Conservation (phyloP, 2,113 vertebrate species). For the Rhombomys opimus region DNA sequence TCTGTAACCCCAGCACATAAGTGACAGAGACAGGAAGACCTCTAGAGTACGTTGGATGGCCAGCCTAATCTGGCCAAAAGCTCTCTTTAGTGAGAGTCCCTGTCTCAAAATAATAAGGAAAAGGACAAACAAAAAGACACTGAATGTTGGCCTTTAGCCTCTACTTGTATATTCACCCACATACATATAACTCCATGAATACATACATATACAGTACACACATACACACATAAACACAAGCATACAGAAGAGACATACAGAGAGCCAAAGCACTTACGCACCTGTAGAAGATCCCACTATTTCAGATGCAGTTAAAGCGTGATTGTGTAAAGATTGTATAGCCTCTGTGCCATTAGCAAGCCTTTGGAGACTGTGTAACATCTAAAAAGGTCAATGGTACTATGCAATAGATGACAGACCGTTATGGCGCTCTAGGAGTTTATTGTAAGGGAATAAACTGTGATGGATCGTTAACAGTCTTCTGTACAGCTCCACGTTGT, state of each 20-base stretch:
- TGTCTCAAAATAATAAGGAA: background rate
- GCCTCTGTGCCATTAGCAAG: background rate
- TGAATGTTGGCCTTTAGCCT: too few relatives aligned
- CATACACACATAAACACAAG: background rate
- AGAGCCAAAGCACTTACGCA: conserved; percentile 7
- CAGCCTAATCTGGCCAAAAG: background rate
- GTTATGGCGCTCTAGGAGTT: conserved; percentile 67
- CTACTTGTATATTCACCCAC: background rate
- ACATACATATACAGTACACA: background rate
- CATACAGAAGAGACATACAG: background rate
- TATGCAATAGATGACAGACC: conserved; percentile 56
- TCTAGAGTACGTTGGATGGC: too few relatives aligned
- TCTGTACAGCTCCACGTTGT: conserved; percentile 19
- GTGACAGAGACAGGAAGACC: background rate
- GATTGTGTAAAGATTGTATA: conserved; percentile 66
- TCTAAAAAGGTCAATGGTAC: conserved; percentile 43
- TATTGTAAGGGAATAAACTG: conserved; percentile 69
- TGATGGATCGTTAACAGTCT: conserved; percentile 50
- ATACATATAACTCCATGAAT: background rate
- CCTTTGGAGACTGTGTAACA: conserved; percentile 51
- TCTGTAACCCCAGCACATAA: background rate
- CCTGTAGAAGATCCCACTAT: conserved; percentile 31
- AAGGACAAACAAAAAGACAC: background rate
- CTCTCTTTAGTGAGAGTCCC: background rate
- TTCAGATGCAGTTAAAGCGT: conserved; percentile 54